phyloP scores from a whole-genome alignment of 2,113 vertebrate genomes.

The Axis porcinus region DNA sequence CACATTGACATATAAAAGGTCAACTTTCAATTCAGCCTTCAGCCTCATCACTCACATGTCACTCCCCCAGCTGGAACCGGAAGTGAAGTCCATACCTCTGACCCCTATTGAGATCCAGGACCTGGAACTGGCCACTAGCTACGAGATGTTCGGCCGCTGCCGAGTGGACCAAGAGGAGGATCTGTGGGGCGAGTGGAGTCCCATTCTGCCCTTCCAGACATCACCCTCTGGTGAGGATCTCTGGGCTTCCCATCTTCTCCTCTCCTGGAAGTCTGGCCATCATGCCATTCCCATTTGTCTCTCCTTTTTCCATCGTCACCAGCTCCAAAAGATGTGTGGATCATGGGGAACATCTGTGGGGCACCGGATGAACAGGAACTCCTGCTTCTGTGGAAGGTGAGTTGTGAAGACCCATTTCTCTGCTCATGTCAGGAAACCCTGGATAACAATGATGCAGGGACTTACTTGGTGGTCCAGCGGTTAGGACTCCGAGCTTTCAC shows the following conservation, averaged over 20 bases:
- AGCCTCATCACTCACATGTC: not conserved
- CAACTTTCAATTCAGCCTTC: not conserved
- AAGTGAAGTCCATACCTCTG: not conserved
- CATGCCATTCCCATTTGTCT: not conserved
- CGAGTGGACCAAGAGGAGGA: not conserved
- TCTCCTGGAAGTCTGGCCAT: not conserved
- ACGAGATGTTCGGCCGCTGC: conserved; percentile 82
- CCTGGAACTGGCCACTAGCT: conserved; percentile 66
- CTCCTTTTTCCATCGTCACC: not conserved
- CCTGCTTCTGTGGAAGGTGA: conserved; percentile 75
- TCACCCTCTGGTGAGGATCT: conserved; percentile 76
- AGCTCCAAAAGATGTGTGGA: conserved; percentile 68
- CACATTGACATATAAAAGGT: not conserved
- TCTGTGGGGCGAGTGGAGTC: conserved; percentile 81
- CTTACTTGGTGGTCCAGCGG: not conserved
- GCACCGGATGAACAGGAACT: not conserved
- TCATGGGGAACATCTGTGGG: not conserved
- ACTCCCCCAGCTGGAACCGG: conserved; percentile 41
- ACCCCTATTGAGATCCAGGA: conserved; percentile 25
- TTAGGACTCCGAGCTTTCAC: not conserved
- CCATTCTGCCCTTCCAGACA: conserved; percentile 46
- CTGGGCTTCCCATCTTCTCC: not conserved
- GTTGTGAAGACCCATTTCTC: not conserved
- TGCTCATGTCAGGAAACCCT: not conserved
- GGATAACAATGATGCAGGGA: not conserved